Base-by-base conservation (phyloP, 2,113 vertebrate genomes). In the Conger conger region DNA sequence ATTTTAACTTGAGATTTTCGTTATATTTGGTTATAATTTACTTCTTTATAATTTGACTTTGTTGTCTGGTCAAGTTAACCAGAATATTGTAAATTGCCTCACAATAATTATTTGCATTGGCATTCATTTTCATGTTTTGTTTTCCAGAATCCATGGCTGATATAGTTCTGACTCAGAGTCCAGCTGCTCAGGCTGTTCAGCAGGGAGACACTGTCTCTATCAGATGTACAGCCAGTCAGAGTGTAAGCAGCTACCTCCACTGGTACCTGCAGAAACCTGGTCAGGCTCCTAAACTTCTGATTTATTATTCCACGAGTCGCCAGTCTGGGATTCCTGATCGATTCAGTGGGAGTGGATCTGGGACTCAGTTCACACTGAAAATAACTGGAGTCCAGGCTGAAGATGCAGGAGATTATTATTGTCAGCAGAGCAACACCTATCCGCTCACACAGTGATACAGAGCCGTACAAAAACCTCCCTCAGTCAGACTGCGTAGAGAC, bases 341-440 rank as follows among this genome's bases (percentile, higher is more conserved):
- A 23, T 78, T 78, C 76, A 78, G 13, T 18, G 76, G 76, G 35
- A 78, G 35, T 78, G 76, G 76, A 78, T 78, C 76, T 38, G 42
- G n/a, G 42, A 81, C 45, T 54, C 40, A 81, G 23, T 54, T 54
- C 30, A 81, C 45, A 33, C 30, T 81, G 80, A 81, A 42, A 27
- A 57, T 54, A n/a, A 30, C 6, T 81, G 80, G 80, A 81, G 42
- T 81, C 80, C n/a, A 81, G 80, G 5, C 80, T 54, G 80, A 57
- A 81, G 80, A 81, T 57, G 45, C 68, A 73, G 92, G 36, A 87
- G 84, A 63, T 86, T 93, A 89, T 27, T 92, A 91, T 86, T 93
- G 93, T 88, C 50, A 81, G n/a, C 45, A 50, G 45, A 9, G 9
- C 45, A 50, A 13, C 4, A 57, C 33, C 16, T 0, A 0, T 0